A percentile compares a stretch with the other conserved stretches of the same genome.
These are phyloP conservation scores for Brachystomella parvula DNA, from an alignment of 1,140 invertebrate species.

Conservation along the genomic window DNA sequence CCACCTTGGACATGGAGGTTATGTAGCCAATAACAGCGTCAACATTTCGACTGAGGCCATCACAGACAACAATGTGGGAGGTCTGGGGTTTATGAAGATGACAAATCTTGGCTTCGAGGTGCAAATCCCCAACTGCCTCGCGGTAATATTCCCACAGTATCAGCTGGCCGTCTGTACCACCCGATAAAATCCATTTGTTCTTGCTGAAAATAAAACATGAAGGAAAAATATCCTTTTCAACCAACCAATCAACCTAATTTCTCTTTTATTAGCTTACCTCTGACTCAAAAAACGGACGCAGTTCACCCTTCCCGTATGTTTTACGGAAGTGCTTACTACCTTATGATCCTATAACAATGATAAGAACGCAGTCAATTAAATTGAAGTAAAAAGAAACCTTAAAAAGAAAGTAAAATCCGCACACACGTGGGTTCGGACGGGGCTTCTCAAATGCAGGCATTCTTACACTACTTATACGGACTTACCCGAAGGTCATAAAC, in stretches of 20 bases:
- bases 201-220: background rate
- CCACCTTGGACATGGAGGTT: conserved; percentile 20
- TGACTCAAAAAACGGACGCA: conserved; percentile 28
- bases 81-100: background rate
- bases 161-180: conserved; percentile 17
- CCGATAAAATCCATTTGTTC: conserved; percentile 10
- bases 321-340: conserved; percentile 19
- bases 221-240: background rate
- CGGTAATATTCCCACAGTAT: conserved; percentile 20
- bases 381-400: background rate
- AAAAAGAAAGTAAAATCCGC: background rate
- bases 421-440: no score
- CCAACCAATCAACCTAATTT: conserved; percentile 5
- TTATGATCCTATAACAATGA: conserved; percentile 21
- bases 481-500: conserved; percentile 32
- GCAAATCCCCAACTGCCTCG: background rate
- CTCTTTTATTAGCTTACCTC: conserved; percentile 19
- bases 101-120: background rate
- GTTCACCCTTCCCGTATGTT: conserved; percentile 28
- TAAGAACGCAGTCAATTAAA: background rate
- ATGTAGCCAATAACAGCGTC: conserved; percentile 20
- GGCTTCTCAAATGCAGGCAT: no score
- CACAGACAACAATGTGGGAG: conserved; percentile 23
- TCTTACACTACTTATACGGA: no score
- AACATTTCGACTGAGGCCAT: conserved; percentile 16